Base-by-base conservation (phyloP, 2,888 invertebrate genomes). In the Clusia tigrina region DNA sequence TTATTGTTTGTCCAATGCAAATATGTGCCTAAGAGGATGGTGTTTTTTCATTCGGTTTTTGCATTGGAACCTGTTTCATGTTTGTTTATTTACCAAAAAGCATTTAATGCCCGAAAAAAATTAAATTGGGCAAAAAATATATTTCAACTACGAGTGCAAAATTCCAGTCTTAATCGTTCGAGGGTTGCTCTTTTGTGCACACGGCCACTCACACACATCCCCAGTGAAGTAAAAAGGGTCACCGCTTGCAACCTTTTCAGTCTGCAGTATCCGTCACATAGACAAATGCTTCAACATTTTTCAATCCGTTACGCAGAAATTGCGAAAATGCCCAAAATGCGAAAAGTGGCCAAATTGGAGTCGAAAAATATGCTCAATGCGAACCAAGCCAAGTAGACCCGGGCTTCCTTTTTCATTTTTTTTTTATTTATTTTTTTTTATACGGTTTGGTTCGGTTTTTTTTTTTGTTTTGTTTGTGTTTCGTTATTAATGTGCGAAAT, bases 281-380 rank as follows among this genome's bases (percentile, higher is more conserved):
- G 71, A 78, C 75, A 78, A 78, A 78, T 78, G 74, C 67, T 73
- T 69, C 67, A 67, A 68, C 73, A 78, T 76, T 74, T 77, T 70
- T 78, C 69, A 76, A 58, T 53, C 22, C 42, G 42, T 3, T 42
- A 20, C 54, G 46, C n/a, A 60, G 65, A 60, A 65, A 66, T 42
- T 67, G 54, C 23, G 42, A 54, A 53, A 48, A 32, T 48, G 48
- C 51, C 51, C 48, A 51, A 60, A 60, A 60, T 60, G 25, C 26
- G 66, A 67, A 72, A 76, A 75, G 74, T 74, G 73, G 76, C 74
- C 64, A 72, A 76, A 74, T 76, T 71, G 74, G 73, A 74, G 72
- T 66, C 66, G 67, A 65, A 76, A 71, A 67, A 67, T 69, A 68
- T 64, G n/a, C 38, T 56, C 18, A 52, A 25, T n/a, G n/a, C n/a